Evolutionary conservation across 2,888 invertebrate species (phyloP).

Genomic region (Stramonita haemastoma): DNA sequence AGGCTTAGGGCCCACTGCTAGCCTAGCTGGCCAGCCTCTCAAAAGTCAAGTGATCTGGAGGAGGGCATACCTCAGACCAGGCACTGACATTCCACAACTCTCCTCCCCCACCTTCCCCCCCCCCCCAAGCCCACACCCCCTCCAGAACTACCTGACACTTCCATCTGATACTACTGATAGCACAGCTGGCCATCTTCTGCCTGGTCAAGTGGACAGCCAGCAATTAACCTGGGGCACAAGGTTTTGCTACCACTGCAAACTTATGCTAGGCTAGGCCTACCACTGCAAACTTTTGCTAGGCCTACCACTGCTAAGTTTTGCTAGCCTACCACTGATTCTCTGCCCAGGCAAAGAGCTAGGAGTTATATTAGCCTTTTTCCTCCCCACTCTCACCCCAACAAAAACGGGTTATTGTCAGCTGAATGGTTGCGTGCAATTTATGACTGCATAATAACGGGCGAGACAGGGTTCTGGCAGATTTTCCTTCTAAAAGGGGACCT

Average conservation of each 20-base stretch:
- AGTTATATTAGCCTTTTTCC: too few relatives aligned
- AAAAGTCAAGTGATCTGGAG: neutral
- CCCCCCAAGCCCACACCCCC: too few relatives aligned
- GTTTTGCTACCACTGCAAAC: neutral
- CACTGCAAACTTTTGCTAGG: neutral
- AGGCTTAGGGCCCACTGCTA: too few relatives aligned
- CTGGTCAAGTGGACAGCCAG: conserved; percentile 12
- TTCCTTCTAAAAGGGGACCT: too few relatives aligned
- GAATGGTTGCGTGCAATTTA: too few relatives aligned
- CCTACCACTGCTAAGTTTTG: neutral
- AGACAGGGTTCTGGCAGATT: too few relatives aligned
- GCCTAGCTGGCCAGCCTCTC: too few relatives aligned
- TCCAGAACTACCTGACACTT: neutral
- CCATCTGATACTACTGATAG: neutral
- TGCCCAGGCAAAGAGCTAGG: too few relatives aligned
- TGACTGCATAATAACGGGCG: too few relatives aligned
- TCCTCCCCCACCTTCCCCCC: neutral
- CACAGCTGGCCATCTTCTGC: neutral
- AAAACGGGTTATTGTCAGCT: too few relatives aligned
- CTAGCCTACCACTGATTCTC: neutral
- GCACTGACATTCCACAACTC: neutral
- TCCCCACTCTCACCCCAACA: too few relatives aligned
- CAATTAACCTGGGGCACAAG: neutral
- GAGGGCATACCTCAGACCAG: neutral
- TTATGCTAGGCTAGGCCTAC: neutral